A percentile compares a stretch with the other conserved stretches of the same genome.
phyloP scores from a whole-genome alignment of 2,888 invertebrate species.

The Lasioglossum calceatum region DNA sequence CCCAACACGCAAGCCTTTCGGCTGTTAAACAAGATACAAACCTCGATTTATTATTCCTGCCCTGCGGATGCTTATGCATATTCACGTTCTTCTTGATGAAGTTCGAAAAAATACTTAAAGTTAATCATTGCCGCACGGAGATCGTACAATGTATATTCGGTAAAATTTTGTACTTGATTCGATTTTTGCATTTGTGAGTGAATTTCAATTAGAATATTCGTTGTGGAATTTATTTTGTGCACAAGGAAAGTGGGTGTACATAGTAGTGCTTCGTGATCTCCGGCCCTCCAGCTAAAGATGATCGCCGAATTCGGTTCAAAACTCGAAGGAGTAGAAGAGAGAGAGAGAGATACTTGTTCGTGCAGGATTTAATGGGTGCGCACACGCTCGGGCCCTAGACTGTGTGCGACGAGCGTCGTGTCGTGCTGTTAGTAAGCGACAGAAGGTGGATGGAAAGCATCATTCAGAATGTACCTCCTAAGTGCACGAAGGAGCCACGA shows the following conservation, averaged over 20 bases:
- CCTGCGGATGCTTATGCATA: not conserved
- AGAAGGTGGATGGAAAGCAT: conserved; percentile 75
- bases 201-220: not conserved
- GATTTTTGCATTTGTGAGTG: not conserved
- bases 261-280: not conserved
- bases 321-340: not conserved
- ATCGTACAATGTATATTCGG: not conserved
- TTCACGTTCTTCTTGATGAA: not conserved
- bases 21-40: conserved; percentile 12
- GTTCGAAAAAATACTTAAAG: not conserved
- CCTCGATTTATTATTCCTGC: not conserved
- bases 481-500: conserved; percentile 68
- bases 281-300: conserved; percentile 17
- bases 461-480: conserved; percentile 68
- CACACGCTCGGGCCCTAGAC: conserved; percentile 31
- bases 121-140: not conserved
- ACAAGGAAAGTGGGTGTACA: not conserved
- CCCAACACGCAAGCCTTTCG: conserved; percentile 10
- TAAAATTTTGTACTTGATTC: not conserved
- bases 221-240: not conserved
- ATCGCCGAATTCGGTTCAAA: conserved; percentile 22
- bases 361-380: not conserved
- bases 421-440: conserved; percentile 72
- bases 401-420: conserved; percentile 63
- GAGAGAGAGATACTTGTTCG: not conserved